These are phyloP conservation scores for Formica selysi DNA, from an alignment of 1,140 invertebrate species.

Conservation along the genomic window DNA sequence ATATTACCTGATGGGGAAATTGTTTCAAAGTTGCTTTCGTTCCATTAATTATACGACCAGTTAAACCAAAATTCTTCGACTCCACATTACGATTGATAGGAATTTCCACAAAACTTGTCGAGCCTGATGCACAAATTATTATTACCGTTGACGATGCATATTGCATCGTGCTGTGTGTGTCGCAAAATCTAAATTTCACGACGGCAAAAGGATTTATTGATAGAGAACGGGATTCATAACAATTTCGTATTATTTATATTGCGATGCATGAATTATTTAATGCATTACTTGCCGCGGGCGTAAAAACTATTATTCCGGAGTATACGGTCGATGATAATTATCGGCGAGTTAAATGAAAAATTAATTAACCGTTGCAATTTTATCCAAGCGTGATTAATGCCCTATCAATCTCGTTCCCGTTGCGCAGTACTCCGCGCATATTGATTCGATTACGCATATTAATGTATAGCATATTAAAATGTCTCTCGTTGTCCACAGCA, in stretches of 20 bases:
- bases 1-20: conserved; percentile 80
- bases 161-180: background rate
- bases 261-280: background rate
- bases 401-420: conserved; percentile 4
- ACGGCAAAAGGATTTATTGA: conserved; percentile 9
- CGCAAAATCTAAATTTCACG: conserved; percentile 24
- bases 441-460: conserved; percentile 36
- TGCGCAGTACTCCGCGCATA: background rate
- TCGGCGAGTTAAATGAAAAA: conserved; percentile 41
- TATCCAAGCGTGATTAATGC: conserved; percentile 18
- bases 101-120: background rate
- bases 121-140: conserved; percentile 29
- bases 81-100: too few relatives aligned
- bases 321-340: conserved; percentile 21
- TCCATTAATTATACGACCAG: conserved; percentile 80
- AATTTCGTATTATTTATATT: background rate
- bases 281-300: background rate
- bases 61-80: background rate
- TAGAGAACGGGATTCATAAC: background rate
- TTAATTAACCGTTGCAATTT: conserved; percentile 53
- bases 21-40: conserved; percentile 74
- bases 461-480: conserved; percentile 26
- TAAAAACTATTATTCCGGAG: conserved; percentile 20
- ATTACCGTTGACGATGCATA: background rate
- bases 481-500: background rate